phyloP scores from a whole-genome alignment of 2,113 vertebrate species.

The Tautogolabrus adspersus region DNA sequence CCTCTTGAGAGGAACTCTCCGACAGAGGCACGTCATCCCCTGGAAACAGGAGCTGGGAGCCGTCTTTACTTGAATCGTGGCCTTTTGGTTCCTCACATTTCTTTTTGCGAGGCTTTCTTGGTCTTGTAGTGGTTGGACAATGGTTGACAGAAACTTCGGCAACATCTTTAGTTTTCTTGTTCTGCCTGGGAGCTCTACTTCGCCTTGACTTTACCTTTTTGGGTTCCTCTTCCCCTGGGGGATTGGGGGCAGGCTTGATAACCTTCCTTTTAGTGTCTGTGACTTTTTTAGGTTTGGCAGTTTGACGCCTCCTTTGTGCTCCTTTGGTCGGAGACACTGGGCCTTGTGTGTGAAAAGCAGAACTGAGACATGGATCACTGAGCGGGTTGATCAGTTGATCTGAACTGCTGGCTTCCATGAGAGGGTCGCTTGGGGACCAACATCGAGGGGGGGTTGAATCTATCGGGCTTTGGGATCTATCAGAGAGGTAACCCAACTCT shows the following conservation, averaged over 20 bases:
- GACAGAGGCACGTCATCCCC: slow-evolving; percentile 73
- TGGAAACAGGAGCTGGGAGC: slow-evolving; percentile 76
- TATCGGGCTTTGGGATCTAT: slow-evolving; percentile 91
- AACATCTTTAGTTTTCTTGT: slow-evolving; percentile 81
- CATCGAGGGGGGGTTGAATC: slow-evolving; percentile 94
- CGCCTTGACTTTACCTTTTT: slow-evolving; percentile 77
- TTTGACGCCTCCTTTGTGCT: slow-evolving; percentile 79
- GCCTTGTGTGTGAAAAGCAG: slow-evolving; percentile 72
- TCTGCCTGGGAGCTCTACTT: slow-evolving; percentile 75
- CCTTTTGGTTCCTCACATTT: slow-evolving; percentile 67
- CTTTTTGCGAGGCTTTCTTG: slow-evolving; percentile 69
- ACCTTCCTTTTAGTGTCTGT: slow-evolving; percentile 80
- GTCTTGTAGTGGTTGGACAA: slow-evolving; percentile 40
- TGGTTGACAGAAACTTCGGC: slow-evolving; percentile 40
- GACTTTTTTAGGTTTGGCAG: slow-evolving; percentile 85
- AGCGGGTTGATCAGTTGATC: slow-evolving; percentile 87
- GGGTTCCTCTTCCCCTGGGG: slow-evolving; percentile 77
- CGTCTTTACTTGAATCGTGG: slow-evolving; percentile 64
- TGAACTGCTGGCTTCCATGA: slow-evolving; percentile 84
- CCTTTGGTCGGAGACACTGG: slow-evolving; percentile 73
- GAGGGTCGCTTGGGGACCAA: slow-evolving; percentile 96
- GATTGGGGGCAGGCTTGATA: slow-evolving; percentile 76
- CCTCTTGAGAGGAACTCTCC: slow-evolving; percentile 76
- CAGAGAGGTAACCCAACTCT: slow-evolving; percentile 96
- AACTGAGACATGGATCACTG: slow-evolving; percentile 82